These are phyloP conservation scores for Exephanes ischioxanthus DNA, from an alignment of 2,888 invertebrate genomes.

Conservation along the genomic window DNA sequence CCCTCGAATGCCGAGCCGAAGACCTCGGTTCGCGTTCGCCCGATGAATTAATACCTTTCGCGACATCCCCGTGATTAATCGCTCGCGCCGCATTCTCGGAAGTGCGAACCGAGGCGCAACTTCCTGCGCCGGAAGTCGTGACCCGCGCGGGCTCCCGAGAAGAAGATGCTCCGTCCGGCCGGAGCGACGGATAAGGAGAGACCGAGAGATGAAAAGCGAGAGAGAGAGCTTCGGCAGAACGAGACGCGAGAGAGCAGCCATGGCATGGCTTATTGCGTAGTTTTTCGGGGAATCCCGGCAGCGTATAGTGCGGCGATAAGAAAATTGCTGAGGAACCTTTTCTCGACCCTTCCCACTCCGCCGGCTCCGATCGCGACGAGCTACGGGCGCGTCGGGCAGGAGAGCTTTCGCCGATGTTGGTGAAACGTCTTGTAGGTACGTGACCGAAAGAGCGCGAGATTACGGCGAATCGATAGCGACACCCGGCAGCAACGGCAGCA, in stretches of 20 bases:
- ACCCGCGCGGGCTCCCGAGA: constrained; percentile 43
- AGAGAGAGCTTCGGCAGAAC: constrained; percentile 2
- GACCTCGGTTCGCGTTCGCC: background rate
- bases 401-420: constrained; percentile 24
- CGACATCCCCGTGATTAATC: constrained; percentile 13
- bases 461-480: constrained; percentile 57
- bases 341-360: constrained; percentile 55
- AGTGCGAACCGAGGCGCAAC: constrained; percentile 42
- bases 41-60: constrained; percentile 12
- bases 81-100: constrained; percentile 11
- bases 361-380: constrained; percentile 10
- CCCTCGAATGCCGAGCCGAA: background rate
- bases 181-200: no score
- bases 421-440: constrained; percentile 49
- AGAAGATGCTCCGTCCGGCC: constrained; percentile 22
- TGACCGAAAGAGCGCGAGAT: constrained; percentile 54
- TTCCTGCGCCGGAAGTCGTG: constrained; percentile 34
- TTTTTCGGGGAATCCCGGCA: constrained; percentile 60
- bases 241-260: constrained; percentile 38
- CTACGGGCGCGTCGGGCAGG: background rate
- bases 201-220: background rate
- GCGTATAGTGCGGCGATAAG: constrained; percentile 55
- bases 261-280: constrained; percentile 53
- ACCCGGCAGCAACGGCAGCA: constrained; percentile 26
- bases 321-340: constrained; percentile 63